A percentile compares a stretch with the other conserved stretches of the same genome.
phyloP scores from a whole-genome alignment of 92 coral and sea anemone genomes.

The Umimayanthus chanpuru region DNA sequence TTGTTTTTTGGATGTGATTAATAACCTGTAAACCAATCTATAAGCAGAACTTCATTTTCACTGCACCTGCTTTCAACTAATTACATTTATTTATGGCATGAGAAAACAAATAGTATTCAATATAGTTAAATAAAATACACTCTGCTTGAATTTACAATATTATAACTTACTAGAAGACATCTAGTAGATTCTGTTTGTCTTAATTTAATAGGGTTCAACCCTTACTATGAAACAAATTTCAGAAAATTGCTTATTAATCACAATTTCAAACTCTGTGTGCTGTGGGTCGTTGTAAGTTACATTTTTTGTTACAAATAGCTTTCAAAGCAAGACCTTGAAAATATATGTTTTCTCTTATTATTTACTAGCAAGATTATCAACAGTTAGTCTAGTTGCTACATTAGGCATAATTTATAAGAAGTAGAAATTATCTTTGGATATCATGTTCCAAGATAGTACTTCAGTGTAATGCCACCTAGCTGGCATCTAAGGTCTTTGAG shows the following conservation, averaged over 20 bases:
- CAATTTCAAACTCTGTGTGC: not conserved
- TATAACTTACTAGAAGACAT: too few species aligned
- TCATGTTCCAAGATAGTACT: not conserved
- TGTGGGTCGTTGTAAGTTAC: too few species aligned
- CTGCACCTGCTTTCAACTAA: not conserved
- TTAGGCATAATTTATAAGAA: not conserved
- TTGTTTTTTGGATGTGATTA: not conserved
- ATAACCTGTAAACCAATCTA: not conserved
- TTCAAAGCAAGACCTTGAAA: too few species aligned
- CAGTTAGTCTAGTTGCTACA: not conserved
- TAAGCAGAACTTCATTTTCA: not conserved
- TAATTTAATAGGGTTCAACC: too few species aligned
- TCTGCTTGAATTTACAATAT: too few species aligned
- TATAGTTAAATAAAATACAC: not conserved
- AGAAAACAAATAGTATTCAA: too few species aligned
- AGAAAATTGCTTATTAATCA: not conserved
- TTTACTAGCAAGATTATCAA: not conserved
- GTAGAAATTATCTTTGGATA: not conserved
- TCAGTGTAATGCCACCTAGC: conserved; percentile 44
- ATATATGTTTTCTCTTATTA: too few species aligned
- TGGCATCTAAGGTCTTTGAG: conserved; percentile 59
- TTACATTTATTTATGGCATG: too few species aligned
- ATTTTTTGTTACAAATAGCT: too few species aligned
- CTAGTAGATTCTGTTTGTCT: too few species aligned
- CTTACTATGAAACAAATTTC: not conserved